Evolutionary conservation across 1,140 invertebrate species (phyloP), one percentile per base, ranked within the genome.

Genomic region (Dufourea novaeangliae): DNA sequence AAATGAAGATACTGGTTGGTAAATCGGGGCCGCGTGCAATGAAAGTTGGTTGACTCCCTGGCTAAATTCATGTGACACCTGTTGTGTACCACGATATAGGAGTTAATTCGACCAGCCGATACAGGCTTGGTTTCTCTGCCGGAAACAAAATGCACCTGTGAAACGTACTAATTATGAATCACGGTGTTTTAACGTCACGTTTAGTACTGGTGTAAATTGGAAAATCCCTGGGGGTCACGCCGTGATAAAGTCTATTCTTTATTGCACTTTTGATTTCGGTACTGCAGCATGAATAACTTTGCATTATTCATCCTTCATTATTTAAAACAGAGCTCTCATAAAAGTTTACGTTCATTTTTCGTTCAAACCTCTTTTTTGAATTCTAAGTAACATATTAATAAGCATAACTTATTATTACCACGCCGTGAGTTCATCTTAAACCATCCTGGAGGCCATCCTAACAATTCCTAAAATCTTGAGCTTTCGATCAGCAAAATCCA

Each of bases 41-140:
- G 44, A 46, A 46, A 6, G 44, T n/a, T 46, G 44, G 17, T 5
- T 17, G 44, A 46, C 20, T 17, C 20, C 44, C 44, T 46, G 17
- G 44, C 44, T 20, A 17, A 46, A 46, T 46, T 46, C 44, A 50
- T 50, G 46, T 50, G 46, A 50, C 46, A 50, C 46, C 46, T 50
- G 46, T 50, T 50, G 46, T 50, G 20, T 50, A 50, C 20, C 46
- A 7, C 46, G 46, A 50, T n/a, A 50, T 50, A 50, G 20, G 20
- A n/a, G 44, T 50, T 50, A 50, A 50, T 50, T n/a, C 46, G 20
- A n/a, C 5, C 46, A 5, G 1, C 20, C 46, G 46, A 50, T 50
- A 50, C 20, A 50, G 20, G 46, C 34, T 37, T 3, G 34, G 3
- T 50, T 50, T 1, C 20, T 17, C 4, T n/a, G 20, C 3, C 46